These are phyloP conservation scores for Ceratothoa steindachneri DNA, from an alignment of 2,888 invertebrate species.

Conservation along the genomic window DNA sequence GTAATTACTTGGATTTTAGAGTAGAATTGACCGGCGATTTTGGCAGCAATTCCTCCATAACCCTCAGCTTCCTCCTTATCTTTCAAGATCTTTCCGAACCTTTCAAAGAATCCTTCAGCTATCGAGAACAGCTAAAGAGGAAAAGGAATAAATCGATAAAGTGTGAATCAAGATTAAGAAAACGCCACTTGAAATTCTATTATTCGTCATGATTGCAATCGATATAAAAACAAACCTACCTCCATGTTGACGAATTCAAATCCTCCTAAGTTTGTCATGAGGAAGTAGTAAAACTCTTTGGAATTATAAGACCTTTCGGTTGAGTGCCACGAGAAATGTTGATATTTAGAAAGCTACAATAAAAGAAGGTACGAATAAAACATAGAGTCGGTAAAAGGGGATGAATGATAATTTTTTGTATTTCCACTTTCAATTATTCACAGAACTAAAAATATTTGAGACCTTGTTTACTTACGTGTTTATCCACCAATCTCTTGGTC, in stretches of 20 bases:
- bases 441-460: too few relatives aligned
- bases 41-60: not conserved
- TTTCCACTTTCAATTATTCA: too few relatives aligned
- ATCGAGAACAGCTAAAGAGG: not conserved
- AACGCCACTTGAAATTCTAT: too few relatives aligned
- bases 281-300: not conserved
- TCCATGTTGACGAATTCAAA: not conserved
- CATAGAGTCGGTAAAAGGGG: too few relatives aligned
- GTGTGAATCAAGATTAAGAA: too few relatives aligned
- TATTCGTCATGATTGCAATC: too few relatives aligned
- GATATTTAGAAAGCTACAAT: not conserved
- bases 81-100: not conserved
- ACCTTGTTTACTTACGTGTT: slow-evolving; percentile 5
- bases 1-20: not conserved
- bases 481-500: not conserved
- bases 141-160: too few relatives aligned
- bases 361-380: too few relatives aligned
- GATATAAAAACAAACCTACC: not conserved
- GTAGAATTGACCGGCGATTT: not conserved
- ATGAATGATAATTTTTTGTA: too few relatives aligned
- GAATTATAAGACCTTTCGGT: not conserved
- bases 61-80: not conserved
- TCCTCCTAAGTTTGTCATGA: not conserved
- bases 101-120: not conserved
- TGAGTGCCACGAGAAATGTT: not conserved